A percentile compares a stretch with the other conserved stretches of the same genome.
Conservation (phyloP, 2,113 vertebrate genomes). For the Xiphophorus hellerii region DNA sequence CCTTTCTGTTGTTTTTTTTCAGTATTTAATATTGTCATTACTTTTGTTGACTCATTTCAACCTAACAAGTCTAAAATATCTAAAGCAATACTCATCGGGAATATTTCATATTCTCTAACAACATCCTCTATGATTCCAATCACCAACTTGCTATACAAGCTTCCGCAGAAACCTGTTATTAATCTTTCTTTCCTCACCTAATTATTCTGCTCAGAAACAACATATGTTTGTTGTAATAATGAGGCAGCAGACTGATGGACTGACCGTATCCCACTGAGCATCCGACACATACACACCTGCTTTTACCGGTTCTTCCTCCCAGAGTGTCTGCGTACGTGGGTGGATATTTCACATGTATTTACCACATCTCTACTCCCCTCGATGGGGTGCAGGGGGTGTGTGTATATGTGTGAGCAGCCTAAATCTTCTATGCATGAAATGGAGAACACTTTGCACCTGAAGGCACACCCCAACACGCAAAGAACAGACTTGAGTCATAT, state of each 20-base stretch:
- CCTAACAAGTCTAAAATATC: no score
- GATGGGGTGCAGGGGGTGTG: slow-evolving; percentile 7
- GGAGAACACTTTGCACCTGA: slow-evolving; percentile 69
- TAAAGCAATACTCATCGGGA: no score
- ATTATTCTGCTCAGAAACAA: slow-evolving; percentile 47
- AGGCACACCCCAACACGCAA: slow-evolving; percentile 70
- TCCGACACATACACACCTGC: slow-evolving; percentile 52
- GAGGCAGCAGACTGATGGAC: slow-evolving; percentile 54
- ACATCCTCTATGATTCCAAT: background rate
- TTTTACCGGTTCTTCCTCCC: slow-evolving; percentile 35
- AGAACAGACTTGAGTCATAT: slow-evolving; percentile 65
- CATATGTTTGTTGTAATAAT: slow-evolving; percentile 62
- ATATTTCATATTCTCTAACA: background rate
- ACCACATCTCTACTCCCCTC: slow-evolving; percentile 30
- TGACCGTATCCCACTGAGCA: background rate
- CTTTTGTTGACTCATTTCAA: no score
- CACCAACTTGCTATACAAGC: background rate
- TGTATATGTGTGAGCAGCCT: slow-evolving; percentile 9
- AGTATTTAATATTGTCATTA: background rate
- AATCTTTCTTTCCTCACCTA: slow-evolving; percentile 14
- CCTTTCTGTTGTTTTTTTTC: background rate
- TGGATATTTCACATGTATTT: slow-evolving; percentile 64
- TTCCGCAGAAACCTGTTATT: background rate
- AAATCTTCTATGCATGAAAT: slow-evolving; percentile 72
- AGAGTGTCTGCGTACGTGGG: slow-evolving; percentile 54